Evolutionary conservation across 2,888 invertebrate species (phyloP).

Genomic region (Gasteruption jaculator): DNA sequence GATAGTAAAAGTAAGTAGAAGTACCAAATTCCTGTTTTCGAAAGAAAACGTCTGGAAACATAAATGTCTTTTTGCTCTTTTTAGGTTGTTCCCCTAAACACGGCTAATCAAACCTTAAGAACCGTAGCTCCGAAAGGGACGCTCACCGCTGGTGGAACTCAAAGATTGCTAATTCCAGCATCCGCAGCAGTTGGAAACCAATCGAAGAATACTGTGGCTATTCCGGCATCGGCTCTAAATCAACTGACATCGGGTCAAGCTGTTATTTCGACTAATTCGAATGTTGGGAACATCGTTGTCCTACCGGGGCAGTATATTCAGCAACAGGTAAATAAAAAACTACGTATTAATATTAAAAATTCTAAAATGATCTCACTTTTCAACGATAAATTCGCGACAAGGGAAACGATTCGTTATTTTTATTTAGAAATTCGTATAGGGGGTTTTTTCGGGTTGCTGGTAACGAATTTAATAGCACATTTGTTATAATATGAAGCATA

Average conservation of each 20-base stretch:
- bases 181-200: constrained; percentile 38
- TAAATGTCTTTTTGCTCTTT: too few species aligned
- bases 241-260: constrained; percentile 49
- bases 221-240: constrained; percentile 50
- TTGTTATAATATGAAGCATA: too few species aligned
- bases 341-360: too few species aligned
- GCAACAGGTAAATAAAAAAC: constrained; percentile 35
- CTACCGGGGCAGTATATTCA: constrained; percentile 59
- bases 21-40: too few species aligned
- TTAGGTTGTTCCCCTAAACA: constrained; percentile 46
- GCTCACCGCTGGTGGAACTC: constrained; percentile 38
- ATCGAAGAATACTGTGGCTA: constrained; percentile 42
- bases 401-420: too few species aligned
- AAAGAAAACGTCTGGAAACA: background rate
- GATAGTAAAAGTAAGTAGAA: constrained; percentile 40
- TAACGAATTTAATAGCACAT: too few species aligned
- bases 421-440: too few species aligned
- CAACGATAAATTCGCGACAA: too few species aligned
- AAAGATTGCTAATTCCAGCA: constrained; percentile 50
- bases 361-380: too few species aligned
- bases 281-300: constrained; percentile 56
- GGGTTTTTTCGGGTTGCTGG: too few species aligned
- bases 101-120: constrained; percentile 39
- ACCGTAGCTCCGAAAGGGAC: constrained; percentile 50
- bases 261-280: constrained; percentile 43